Evolutionary conservation across 2,113 vertebrate genomes (phyloP), one percentile per base, ranked within the genome.

Genomic region (Chloroceryle aenea): DNA sequence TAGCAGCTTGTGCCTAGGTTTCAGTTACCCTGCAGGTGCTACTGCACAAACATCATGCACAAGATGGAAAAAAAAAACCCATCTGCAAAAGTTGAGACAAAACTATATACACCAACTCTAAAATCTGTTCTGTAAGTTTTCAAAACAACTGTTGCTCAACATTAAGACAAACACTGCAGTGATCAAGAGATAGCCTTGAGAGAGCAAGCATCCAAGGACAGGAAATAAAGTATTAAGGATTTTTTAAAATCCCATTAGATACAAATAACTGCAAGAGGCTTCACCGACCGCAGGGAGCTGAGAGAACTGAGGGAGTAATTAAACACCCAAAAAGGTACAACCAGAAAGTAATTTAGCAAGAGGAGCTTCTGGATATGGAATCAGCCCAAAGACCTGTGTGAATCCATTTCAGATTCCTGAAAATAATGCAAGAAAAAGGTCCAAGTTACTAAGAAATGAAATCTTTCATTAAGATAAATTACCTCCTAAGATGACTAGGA

Each of bases 11-110:
- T 38, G 53, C 8, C 9, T 23, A 81, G 15, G 11, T 58, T 84
- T 82, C n/a, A 50, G 11, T 29, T 69, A 40, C 40, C 10, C 40
- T 77, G 45, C 8, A 36, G n/a, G 50, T 47, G 8, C 15, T 52
- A 48, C 0, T 67, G 22, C 27, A 90, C 19, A 59, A 75, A 71
- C 17, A 68, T 7, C 15, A 67, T 32, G 16, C 26, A 21, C 9
- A 12, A 10, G 29, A 68, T 2, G 6, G 10, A 74, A 0, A 0
- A 34, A 64, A 82, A 50, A 34, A n/a, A n/a, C n/a, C n/a, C 21
- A 21, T 1, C 15, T 67, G 29, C 47, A 62, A 64, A 40, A 13
- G 4, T 58, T 43, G 26, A 61, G n/a, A 72, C 47, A 93, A 68
- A 87, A 75, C 18, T 47, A 43, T 25, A 43, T 45, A 48, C 30